Conservation (phyloP, 1,140 invertebrate species). For the Cydia pomonella region DNA sequence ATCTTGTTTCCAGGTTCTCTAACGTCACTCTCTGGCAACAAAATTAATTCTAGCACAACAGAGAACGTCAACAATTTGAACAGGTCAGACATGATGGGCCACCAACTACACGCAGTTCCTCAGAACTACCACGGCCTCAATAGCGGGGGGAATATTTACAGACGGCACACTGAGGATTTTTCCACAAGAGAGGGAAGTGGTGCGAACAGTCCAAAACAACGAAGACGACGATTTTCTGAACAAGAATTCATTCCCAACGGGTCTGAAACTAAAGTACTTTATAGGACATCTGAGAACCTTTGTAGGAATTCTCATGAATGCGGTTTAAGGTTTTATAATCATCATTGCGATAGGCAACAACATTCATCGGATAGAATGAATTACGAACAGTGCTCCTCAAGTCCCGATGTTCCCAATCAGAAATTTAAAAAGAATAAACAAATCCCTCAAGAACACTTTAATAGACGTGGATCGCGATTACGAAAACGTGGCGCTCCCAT, state of each 20-base stretch:
- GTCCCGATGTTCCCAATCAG: background rate
- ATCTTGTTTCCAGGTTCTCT: conserved; percentile 51
- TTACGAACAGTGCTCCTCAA: background rate
- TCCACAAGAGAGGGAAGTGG: conserved; percentile 10
- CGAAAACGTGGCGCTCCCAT: background rate
- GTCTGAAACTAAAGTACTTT: conserved; percentile 55
- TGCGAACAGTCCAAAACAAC: conserved; percentile 35
- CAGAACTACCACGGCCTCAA: conserved; percentile 54
- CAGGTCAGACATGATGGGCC: conserved; percentile 61
- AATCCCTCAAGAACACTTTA: background rate
- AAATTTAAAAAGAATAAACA: conserved; percentile 13
- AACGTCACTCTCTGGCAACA: conserved; percentile 55
- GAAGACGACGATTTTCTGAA: conserved; percentile 37
- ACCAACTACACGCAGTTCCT: conserved; percentile 60
- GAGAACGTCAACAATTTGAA: conserved; percentile 63
- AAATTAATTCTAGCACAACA: conserved; percentile 60
- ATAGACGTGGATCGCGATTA: background rate
- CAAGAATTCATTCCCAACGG: conserved; percentile 35
- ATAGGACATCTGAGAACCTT: conserved; percentile 48
- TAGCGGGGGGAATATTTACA: conserved; percentile 43
- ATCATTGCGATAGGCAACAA: conserved; percentile 27
- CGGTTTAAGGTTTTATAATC: conserved; percentile 34
- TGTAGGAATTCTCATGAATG: conserved; percentile 46
- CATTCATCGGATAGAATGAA: conserved; percentile 37
- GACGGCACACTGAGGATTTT: conserved; percentile 35